These are phyloP conservation scores for Miltochrista miniata DNA, from an alignment of 2,888 invertebrate species.

Conservation along the genomic window DNA sequence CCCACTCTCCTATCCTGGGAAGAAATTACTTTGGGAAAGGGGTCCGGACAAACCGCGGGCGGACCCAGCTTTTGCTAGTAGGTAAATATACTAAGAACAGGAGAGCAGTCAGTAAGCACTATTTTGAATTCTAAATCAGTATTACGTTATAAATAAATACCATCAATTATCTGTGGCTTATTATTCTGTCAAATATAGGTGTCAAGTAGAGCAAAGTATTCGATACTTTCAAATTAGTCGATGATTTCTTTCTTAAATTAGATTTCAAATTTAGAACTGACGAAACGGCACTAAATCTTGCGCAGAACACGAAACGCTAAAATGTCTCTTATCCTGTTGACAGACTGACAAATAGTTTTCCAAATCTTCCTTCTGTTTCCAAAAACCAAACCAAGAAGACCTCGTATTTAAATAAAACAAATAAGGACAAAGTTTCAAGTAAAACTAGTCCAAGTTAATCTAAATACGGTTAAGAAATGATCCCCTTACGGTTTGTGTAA, in stretches of 20 bases:
- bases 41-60: too few species aligned
- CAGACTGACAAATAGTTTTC: slow-evolving; percentile 75
- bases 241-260: slow-evolving; percentile 12
- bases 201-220: neutral
- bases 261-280: slow-evolving; percentile 45
- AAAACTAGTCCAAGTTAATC: slow-evolving; percentile 33
- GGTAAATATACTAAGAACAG: too few species aligned
- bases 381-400: slow-evolving; percentile 32
- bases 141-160: neutral
- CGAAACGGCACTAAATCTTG: slow-evolving; percentile 41
- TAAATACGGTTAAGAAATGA: slow-evolving; percentile 48
- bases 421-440: slow-evolving; percentile 3
- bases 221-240: neutral
- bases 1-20: too few species aligned
- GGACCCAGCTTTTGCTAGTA: too few species aligned
- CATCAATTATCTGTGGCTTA: neutral
- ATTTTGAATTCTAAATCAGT: neutral
- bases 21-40: too few species aligned
- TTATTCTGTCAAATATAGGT: neutral
- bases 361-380: slow-evolving; percentile 47
- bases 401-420: neutral
- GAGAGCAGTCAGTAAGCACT: too few species aligned
- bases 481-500: slow-evolving; percentile 51
- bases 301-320: slow-evolving; percentile 45
- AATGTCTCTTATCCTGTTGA: slow-evolving; percentile 65